Evolutionary conservation across 2,797 vertebrate genomes (phyloP).

Genomic region (Lates japonicus): DNA sequence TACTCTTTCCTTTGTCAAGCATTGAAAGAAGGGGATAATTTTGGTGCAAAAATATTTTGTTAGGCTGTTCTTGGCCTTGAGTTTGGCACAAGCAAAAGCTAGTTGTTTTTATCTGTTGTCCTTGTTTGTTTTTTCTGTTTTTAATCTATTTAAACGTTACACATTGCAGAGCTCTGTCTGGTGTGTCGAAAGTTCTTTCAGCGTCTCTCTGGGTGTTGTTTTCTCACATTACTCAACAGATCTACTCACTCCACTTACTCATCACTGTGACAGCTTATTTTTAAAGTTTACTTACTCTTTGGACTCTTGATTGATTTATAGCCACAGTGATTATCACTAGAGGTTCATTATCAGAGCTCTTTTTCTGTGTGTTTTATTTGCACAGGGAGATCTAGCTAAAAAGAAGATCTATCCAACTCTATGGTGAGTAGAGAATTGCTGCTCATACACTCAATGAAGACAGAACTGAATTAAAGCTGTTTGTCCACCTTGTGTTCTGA

Average conservation of each 20-base stretch:
- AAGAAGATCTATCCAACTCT: conserved; percentile 93
- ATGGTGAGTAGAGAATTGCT: conserved; percentile 82
- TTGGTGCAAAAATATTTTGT: conserved; percentile 9
- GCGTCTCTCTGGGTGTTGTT: not conserved
- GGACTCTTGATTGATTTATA: conserved; percentile 34
- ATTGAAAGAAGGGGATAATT: conserved; percentile 18
- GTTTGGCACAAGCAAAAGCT: not conserved
- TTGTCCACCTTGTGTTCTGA: not conserved
- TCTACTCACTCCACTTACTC: not conserved
- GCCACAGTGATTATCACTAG: not conserved
- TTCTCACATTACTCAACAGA: conserved; percentile 16
- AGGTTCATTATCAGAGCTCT: conserved; percentile 1
- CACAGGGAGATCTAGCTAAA: conserved; percentile 90
- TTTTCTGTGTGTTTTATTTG: conserved; percentile 18
- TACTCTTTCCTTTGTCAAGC: conserved; percentile 49
- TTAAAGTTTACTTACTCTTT: conserved; percentile 50
- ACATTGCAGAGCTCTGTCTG: not conserved
- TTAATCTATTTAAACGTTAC: not conserved
- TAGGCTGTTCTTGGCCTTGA: not conserved
- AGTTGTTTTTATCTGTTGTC: not conserved
- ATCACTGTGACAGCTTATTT: not conserved
- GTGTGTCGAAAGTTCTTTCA: conserved; percentile 29
- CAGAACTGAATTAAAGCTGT: conserved; percentile 3
- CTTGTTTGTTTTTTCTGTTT: not conserved
- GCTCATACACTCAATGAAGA: not conserved